These are phyloP conservation scores for Maconellicoccus hirsutus DNA, from an alignment of 1,140 invertebrate species.

Conservation along the genomic window DNA sequence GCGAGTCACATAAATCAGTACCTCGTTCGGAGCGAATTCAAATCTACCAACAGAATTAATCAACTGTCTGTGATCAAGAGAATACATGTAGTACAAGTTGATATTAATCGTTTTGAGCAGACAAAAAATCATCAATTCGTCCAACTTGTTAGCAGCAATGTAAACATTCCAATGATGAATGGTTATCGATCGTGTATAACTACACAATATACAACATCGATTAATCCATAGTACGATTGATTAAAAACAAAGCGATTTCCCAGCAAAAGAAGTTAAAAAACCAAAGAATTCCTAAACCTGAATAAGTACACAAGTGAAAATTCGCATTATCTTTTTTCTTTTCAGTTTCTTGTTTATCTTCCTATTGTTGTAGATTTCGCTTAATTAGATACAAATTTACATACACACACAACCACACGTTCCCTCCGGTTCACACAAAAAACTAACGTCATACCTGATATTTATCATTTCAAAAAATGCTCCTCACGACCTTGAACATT, in stretches of 20 bases:
- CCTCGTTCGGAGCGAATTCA: neutral
- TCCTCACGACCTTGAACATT: neutral
- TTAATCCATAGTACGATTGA: too few relatives aligned
- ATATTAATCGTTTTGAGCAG: neutral
- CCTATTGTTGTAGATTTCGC: neutral
- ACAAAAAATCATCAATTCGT: neutral
- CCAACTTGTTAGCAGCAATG: neutral
- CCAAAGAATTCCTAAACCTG: too few relatives aligned
- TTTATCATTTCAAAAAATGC: neutral
- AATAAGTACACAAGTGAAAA: too few relatives aligned
- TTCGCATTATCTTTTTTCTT: neutral
- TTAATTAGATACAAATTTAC: neutral
- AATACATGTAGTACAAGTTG: neutral
- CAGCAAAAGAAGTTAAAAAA: too few relatives aligned
- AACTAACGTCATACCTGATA: neutral
- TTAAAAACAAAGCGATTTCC: too few relatives aligned
- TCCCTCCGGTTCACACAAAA: too few relatives aligned
- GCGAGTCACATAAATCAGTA: neutral
- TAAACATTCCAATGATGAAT: neutral
- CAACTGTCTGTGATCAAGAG: neutral
- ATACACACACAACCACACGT: too few relatives aligned
- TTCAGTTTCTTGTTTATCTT: neutral
- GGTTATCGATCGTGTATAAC: neutral
- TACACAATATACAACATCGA: too few relatives aligned
- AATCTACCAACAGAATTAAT: neutral